Conservation (phyloP, 2,113 vertebrate species). For the Oncorhynchus gorbuscha region DNA sequence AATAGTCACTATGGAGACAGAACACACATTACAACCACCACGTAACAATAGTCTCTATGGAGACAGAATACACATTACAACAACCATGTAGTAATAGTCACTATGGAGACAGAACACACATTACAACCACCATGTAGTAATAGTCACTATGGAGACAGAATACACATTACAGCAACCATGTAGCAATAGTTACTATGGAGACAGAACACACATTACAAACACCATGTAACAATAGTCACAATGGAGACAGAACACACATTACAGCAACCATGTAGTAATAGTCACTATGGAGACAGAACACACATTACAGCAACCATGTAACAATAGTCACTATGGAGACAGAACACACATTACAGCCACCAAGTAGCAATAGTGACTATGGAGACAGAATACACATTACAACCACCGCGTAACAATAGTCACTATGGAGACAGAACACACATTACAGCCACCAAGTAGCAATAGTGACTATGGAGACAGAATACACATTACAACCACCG, state of each 20-base stretch:
- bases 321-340: constrained; percentile 87
- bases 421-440: constrained; percentile 70
- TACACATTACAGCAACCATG: too few relatives aligned
- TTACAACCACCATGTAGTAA: too few relatives aligned
- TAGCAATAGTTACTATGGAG: too few relatives aligned
- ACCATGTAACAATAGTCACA: constrained; percentile 97
- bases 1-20: too few relatives aligned
- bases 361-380: constrained; percentile 96
- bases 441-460: constrained; percentile 87
- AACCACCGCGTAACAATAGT: constrained; percentile 90
- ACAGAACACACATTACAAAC: neutral
- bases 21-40: too few relatives aligned
- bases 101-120: too few relatives aligned
- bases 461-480: constrained; percentile 84
- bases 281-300: constrained; percentile 76
- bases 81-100: too few relatives aligned
- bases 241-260: constrained; percentile 11
- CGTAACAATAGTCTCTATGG: too few relatives aligned
- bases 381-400: neutral
- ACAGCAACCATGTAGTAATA: constrained; percentile 93
- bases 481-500: constrained; percentile 58
- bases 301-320: constrained; percentile 76
- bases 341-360: constrained; percentile 70
- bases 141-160: too few relatives aligned
- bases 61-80: too few relatives aligned